Evolutionary conservation across 2,888 invertebrate species (phyloP).

Genomic region (Standfussiana lucernea): DNA sequence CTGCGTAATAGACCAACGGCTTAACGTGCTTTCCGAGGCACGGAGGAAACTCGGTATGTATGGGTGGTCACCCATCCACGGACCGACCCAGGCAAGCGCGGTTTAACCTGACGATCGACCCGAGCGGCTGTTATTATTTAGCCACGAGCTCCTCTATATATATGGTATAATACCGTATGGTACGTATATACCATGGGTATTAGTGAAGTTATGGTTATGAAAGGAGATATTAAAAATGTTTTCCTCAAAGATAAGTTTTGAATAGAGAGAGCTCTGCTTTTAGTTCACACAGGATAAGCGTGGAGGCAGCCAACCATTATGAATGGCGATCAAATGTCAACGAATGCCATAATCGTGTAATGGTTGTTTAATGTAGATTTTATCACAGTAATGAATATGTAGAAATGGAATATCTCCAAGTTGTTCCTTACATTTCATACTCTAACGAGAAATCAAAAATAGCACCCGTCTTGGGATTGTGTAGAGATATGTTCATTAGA

Average conservation of each 20-base stretch:
- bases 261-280: not conserved
- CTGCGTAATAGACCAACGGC: too few relatives aligned
- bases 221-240: not conserved
- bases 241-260: not conserved
- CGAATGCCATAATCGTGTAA: slow-evolving; percentile 32
- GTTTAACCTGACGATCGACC: too few relatives aligned
- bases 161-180: too few relatives aligned
- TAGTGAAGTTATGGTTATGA: not conserved
- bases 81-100: too few relatives aligned
- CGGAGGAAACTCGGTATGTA: too few relatives aligned
- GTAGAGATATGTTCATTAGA: slow-evolving; percentile 51
- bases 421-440: not conserved
- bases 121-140: too few relatives aligned
- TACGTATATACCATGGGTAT: too few relatives aligned
- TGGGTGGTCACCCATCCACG: too few relatives aligned
- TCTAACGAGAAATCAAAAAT: slow-evolving; percentile 27
- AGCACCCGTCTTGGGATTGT: slow-evolving; percentile 23
- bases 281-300: not conserved
- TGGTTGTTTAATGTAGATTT: slow-evolving; percentile 53
- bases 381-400: slow-evolving; percentile 44
- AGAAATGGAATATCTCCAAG: slow-evolving; percentile 17
- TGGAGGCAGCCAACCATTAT: slow-evolving; percentile 26
- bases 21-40: too few relatives aligned
- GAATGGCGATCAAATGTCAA: slow-evolving; percentile 34
- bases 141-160: too few relatives aligned